Conservation (phyloP, 2,888 invertebrate species). For the Melanotus villosus region DNA sequence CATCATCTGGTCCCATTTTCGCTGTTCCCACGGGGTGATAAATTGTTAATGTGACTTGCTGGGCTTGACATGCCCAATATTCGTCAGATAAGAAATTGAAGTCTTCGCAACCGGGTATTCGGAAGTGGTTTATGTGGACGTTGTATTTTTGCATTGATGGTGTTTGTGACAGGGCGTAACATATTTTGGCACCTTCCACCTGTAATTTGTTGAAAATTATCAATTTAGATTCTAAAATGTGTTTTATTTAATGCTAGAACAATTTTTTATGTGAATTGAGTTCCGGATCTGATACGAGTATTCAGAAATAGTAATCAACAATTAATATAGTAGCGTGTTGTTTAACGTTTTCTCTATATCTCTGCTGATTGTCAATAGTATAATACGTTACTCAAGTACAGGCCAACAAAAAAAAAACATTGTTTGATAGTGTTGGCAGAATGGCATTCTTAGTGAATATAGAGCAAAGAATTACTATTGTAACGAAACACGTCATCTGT, state of each 20-base stretch:
- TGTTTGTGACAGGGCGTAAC: conserved; percentile 73
- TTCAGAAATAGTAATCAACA: neutral
- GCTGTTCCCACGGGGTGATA: conserved; percentile 88
- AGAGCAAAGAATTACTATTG: too few relatives aligned
- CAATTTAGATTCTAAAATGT: too few relatives aligned
- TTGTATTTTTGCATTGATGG: conserved; percentile 75
- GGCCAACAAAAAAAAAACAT: too few relatives aligned
- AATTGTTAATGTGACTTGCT: conserved; percentile 83
- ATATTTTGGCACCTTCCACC: conserved; percentile 83
- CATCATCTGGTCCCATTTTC: conserved; percentile 81
- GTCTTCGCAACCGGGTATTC: conserved; percentile 77
- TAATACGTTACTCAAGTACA: too few relatives aligned
- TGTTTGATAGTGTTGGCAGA: too few relatives aligned
- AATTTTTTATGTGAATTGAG: too few relatives aligned
- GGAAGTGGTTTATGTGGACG: conserved; percentile 75
- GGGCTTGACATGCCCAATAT: conserved; percentile 83
- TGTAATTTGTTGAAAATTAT: too few relatives aligned
- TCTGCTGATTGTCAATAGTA: too few relatives aligned
- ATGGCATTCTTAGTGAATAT: too few relatives aligned
- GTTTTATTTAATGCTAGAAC: too few relatives aligned
- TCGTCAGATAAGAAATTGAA: conserved; percentile 78
- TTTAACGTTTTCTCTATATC: neutral
- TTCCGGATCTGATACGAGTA: neutral
- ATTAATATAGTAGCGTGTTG: neutral
- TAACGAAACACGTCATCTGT: too few relatives aligned